These are phyloP conservation scores for Tuta absoluta DNA, from an alignment of 2,888 invertebrate genomes.

Conservation along the genomic window DNA sequence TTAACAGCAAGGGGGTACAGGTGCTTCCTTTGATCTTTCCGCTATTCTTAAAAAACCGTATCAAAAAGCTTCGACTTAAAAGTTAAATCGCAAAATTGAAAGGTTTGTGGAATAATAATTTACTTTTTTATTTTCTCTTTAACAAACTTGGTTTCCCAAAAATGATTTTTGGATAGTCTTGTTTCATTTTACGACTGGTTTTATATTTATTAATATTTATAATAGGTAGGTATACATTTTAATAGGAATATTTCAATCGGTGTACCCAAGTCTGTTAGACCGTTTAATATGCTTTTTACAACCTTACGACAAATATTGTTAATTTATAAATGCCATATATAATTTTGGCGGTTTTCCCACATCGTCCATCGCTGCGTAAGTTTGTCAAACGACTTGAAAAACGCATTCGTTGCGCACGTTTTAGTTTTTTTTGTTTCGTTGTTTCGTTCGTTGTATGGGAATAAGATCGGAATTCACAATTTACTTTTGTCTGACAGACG, in stretches of 20 bases:
- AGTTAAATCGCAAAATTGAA: conserved; percentile 49
- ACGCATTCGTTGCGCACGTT: no score
- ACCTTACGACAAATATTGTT: conserved; percentile 1
- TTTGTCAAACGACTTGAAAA: no score
- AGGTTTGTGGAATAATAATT: neutral
- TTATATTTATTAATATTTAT: conserved; percentile 42
- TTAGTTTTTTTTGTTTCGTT: no score
- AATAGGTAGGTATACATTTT: neutral
- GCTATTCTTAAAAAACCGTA: conserved; percentile 47
- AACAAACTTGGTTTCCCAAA: neutral
- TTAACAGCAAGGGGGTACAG: conserved; percentile 68
- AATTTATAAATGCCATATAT: neutral
- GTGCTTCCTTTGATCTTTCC: conserved; percentile 66
- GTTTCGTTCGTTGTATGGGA: no score
- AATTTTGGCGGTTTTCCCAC: neutral
- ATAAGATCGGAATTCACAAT: no score
- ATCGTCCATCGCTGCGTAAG: no score
- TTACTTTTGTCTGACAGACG: no score
- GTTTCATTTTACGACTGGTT: conserved; percentile 31
- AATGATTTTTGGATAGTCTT: conserved; percentile 2
- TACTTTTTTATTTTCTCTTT: neutral
- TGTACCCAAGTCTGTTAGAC: neutral
- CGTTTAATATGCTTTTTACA: neutral
- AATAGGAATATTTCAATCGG: conserved; percentile 11
- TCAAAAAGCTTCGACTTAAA: conserved; percentile 47